phyloP scores from a whole-genome alignment of 1,140 invertebrate genomes.

The Eriosoma lanigerum region DNA sequence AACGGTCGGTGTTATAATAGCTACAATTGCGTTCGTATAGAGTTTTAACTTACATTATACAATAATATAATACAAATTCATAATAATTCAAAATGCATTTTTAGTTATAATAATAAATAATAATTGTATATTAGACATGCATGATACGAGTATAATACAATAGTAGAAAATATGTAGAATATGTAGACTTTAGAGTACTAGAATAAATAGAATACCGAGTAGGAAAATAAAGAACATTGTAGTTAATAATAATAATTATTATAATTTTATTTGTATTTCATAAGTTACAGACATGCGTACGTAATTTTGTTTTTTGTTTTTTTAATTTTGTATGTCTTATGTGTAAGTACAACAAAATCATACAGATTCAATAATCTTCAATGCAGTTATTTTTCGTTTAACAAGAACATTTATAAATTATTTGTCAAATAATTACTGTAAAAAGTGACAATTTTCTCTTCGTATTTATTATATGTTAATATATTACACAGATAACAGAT shows the following conservation, averaged over 20 bases:
- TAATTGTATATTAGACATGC: background rate
- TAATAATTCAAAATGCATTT: too few relatives aligned
- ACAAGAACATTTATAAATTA: background rate
- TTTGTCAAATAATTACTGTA: background rate
- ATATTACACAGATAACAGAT: background rate
- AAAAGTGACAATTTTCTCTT: slow-evolving; percentile 34
- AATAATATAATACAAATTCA: background rate
- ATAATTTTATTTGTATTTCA: too few relatives aligned
- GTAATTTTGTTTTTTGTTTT: too few relatives aligned
- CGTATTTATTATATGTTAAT: background rate
- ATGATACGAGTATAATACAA: background rate
- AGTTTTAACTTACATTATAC: background rate
- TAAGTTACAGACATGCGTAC: too few relatives aligned
- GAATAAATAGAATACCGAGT: too few relatives aligned
- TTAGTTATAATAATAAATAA: background rate
- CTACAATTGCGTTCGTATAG: background rate
- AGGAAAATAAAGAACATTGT: too few relatives aligned
- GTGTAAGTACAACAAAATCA: too few relatives aligned
- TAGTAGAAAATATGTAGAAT: too few relatives aligned
- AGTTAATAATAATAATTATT: too few relatives aligned
- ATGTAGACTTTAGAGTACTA: too few relatives aligned
- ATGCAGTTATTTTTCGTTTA: background rate
- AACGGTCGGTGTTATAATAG: slow-evolving; percentile 1
- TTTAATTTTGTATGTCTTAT: too few relatives aligned
- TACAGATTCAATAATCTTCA: too few relatives aligned